These are phyloP conservation scores for Eilema griseolum DNA, from an alignment of 2,888 invertebrate species.

Conservation along the genomic window DNA sequence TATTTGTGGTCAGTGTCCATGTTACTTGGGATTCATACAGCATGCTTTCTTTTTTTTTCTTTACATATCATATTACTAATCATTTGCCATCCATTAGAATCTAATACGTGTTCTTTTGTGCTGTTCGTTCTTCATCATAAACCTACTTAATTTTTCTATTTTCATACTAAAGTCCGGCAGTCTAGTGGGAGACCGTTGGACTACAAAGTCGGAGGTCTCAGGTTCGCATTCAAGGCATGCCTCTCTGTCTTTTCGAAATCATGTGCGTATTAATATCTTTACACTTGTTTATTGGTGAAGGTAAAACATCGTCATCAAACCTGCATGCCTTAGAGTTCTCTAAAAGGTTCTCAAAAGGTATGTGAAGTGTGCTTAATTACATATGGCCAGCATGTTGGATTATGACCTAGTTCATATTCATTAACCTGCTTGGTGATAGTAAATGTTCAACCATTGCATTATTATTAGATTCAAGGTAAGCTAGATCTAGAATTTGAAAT, in stretches of 20 bases:
- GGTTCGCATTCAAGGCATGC: conserved; percentile 25
- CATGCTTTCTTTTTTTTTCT: conserved; percentile 10
- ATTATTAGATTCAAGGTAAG: not conserved
- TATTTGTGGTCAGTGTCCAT: not conserved
- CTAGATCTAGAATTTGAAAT: not conserved
- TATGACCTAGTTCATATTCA: not conserved
- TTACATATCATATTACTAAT: not conserved
- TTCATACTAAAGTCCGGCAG: conserved; percentile 23
- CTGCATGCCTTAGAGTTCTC: conserved; percentile 6
- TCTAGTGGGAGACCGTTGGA: conserved; percentile 27
- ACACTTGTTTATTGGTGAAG: conserved; percentile 20
- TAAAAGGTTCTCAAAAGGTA: conserved; percentile 1
- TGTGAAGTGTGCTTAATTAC: not conserved
- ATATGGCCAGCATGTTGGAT: not conserved
- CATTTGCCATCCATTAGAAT: conserved; percentile 1
- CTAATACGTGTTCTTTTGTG: not conserved
- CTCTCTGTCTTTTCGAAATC: conserved; percentile 24
- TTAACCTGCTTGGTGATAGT: not conserved
- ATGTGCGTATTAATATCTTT: conserved; percentile 24
- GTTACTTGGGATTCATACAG: conserved; percentile 1
- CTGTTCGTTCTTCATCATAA: not conserved
- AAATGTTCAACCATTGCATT: conserved; percentile 4
- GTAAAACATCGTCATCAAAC: conserved; percentile 10
- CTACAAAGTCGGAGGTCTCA: conserved; percentile 23
- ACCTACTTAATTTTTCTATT: not conserved